Percentiles rank a stretch among this genome's conserved stretches.
These are phyloP conservation scores for Eptatretus atami DNA, from an alignment of 2,797 vertebrate genomes.

Conservation along the genomic window DNA sequence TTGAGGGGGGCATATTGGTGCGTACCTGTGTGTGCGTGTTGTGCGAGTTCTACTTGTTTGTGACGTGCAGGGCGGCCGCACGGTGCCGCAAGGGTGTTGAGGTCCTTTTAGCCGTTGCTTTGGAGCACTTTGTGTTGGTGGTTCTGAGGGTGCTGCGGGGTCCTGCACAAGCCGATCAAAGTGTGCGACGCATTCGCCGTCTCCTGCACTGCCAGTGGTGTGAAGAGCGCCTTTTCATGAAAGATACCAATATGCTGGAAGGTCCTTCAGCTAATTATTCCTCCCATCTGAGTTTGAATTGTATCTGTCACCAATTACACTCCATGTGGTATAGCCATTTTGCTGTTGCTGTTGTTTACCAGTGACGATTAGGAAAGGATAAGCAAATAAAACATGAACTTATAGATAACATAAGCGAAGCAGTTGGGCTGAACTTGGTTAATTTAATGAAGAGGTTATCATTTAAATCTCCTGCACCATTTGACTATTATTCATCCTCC, in stretches of 20 bases:
- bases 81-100: constrained; percentile 88
- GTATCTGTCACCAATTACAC: no score
- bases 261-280: constrained; percentile 16
- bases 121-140: constrained; percentile 79
- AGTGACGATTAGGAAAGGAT: no score
- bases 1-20: background rate
- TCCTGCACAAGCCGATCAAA: constrained; percentile 45
- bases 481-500: no score
- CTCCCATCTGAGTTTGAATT: no score
- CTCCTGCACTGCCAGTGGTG: constrained; percentile 93
- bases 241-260: constrained; percentile 50
- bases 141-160: constrained; percentile 58
- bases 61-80: constrained; percentile 37
- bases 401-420: no score
- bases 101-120: constrained; percentile 50
- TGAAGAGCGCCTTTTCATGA: constrained; percentile 67
- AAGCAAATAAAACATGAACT: no score
- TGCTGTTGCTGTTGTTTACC: no score
- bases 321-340: no score
- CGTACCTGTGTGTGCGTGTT: no score
- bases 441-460: no score
- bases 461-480: no score
- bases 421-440: no score
- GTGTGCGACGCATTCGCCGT: constrained; percentile 33
- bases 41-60: background rate